Evolutionary conservation across 2,113 vertebrate species (phyloP).

Genomic region (Danio rerio): GRCz12tu NC_133187.1:33829001-33829500

Average conservation of each 20-base stretch:
- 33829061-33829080: too few species aligned
- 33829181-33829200: not conserved
- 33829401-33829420: constrained; percentile 57
- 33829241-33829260: not conserved
- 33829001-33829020: too few species aligned
- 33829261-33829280: not conserved
- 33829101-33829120: too few species aligned
- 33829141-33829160: not conserved
- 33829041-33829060: too few species aligned
- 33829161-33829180: not conserved
- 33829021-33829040: too few species aligned
- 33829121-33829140: too few species aligned
- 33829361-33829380: constrained; percentile 54
- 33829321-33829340: constrained; percentile 36
- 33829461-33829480: constrained; percentile 56
- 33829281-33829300: constrained; percentile 3
- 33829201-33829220: not conserved
- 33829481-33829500: constrained; percentile 57
- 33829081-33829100: too few species aligned
- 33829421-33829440: constrained; percentile 43
- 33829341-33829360: constrained; percentile 31
- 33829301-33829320: constrained; percentile 23
- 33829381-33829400: constrained; percentile 37
- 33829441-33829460: constrained; percentile 50
- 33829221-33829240: not conserved